Base-by-base conservation (phyloP, 2,113 vertebrate species). In the Coregonus clupeaformis region DNA sequence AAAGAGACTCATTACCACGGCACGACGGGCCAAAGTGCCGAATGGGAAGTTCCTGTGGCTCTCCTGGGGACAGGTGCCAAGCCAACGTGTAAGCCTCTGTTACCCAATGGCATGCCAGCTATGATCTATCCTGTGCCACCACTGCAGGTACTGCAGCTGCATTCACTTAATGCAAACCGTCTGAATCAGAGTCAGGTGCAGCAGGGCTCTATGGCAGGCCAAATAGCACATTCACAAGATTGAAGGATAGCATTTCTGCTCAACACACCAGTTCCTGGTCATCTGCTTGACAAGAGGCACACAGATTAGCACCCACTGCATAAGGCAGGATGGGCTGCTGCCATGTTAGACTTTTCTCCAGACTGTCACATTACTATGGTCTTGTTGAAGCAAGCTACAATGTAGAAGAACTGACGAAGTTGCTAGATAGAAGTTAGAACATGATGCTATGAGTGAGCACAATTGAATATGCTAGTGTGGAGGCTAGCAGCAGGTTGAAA, bases 161-260 rank as follows among this genome's bases (percentile, higher is more conserved):
- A 6, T 60, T 24, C 9, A 32, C 24, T 59, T 70, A 77, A 76
- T 74, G 29, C n/a, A 73, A 72, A 63, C 30, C 69, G 57, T 67
- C 45, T 73, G 75, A 73, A 80, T 25, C 52, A 42, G 78, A 85
- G 52, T 55, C 52, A 20, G 52, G 52, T 55, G 52, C 18, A 20
- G 52, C 6, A 20, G 52, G 52, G 52, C 52, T 55, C 20, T 6
- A 6, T 42, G 9, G 36, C 7, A 42, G 36, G 36, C 9, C 36
- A 42, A 42, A 42, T 20, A 6, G 13, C 16, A 55, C 52, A 55
- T 16, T 55, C 52, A 55, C 49, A 6, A 20, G 52, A 47, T 13
- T 9, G 45, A 55, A 55, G 52, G 52, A 20, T 14, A 6, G 18
- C 5, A 14, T 55, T 55, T 20, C 52, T 55, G 52, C 52, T 55